Conservation (phyloP, 2,113 vertebrate genomes). For the Hemiprocne comata region DNA sequence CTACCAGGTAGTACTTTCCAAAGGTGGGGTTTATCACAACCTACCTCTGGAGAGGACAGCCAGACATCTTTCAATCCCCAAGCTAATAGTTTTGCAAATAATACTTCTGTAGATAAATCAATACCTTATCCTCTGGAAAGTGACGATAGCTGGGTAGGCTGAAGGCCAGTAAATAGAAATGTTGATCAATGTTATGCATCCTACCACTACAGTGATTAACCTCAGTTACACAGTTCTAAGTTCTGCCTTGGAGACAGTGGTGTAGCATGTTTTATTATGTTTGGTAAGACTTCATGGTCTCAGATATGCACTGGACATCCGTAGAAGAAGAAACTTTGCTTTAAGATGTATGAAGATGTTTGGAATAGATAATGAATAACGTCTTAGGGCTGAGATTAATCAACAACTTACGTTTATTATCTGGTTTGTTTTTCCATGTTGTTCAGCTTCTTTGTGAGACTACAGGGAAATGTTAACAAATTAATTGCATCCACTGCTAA, state of each 20-base stretch:
- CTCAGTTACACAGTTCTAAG: background rate
- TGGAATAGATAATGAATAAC: background rate
- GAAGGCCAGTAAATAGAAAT: background rate
- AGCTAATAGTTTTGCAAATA: background rate
- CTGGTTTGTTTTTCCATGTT: background rate
- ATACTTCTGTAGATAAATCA: background rate
- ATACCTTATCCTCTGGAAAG: background rate
- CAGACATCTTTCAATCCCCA: background rate
- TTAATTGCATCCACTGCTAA: conserved; percentile 18
- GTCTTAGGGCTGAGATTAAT: background rate
- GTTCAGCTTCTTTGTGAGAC: conserved; percentile 10
- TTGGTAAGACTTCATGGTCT: background rate
- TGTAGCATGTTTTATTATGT: background rate
- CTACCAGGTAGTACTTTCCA: background rate
- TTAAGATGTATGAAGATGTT: background rate
- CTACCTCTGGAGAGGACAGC: background rate
- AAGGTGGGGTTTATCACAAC: background rate
- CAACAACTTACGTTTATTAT: background rate
- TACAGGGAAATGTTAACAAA: background rate
- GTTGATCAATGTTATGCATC: background rate
- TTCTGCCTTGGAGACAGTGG: background rate
- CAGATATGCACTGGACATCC: background rate
- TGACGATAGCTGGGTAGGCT: background rate
- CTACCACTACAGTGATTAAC: background rate
- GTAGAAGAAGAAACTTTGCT: background rate